Evolutionary conservation across 2,888 invertebrate genomes (phyloP), one percentile per base, ranked within the genome.

Genomic region (Thysanoteuthis rhombus): DNA sequence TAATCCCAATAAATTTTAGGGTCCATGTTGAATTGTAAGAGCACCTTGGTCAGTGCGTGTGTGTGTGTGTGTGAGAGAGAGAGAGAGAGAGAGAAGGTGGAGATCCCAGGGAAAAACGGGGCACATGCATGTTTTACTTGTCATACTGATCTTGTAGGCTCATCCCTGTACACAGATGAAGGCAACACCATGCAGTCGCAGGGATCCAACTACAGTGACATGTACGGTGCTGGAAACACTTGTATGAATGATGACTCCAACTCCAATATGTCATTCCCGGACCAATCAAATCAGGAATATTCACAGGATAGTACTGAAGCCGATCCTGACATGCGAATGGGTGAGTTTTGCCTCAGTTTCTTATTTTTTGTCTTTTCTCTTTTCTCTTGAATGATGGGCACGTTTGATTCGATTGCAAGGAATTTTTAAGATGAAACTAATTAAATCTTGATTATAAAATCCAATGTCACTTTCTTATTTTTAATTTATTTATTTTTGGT

Each of bases 231-330:
- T 0, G 95, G 95, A 40, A 96, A 95, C 93, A 92, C 92, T 5
- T 92, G 92, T 40, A 95, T 96, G 39, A 96, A 96, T 93, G 96
- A 96, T 94, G 96, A 96, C 94, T 96, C 96, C 58, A 93, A 93
- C 38, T 95, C 95, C n/a, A 96, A 96, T 95, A 94, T 96, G 95
- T 96, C 96, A 4, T 96, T 96, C 93, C 95, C 95, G 25, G 96
- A 96, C 90, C 95, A 95, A 47, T 95, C 95, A 89, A 95, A 95
- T 93, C 95, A 94, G 19, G 95, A 95, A 90, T 95, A 94, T 93
- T 95, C 95, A 47, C 95, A 95, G 94, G 96, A 96, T 94, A 96
- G 96, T 89, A 96, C 96, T 93, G 96, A 96, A 94, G 95, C 95
- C 39, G 96, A 95, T 39, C 93, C 94, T 39, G 94, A 94, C 93